Conservation (phyloP, 2,113 vertebrate species). For the Polypterus bichir region DNA sequence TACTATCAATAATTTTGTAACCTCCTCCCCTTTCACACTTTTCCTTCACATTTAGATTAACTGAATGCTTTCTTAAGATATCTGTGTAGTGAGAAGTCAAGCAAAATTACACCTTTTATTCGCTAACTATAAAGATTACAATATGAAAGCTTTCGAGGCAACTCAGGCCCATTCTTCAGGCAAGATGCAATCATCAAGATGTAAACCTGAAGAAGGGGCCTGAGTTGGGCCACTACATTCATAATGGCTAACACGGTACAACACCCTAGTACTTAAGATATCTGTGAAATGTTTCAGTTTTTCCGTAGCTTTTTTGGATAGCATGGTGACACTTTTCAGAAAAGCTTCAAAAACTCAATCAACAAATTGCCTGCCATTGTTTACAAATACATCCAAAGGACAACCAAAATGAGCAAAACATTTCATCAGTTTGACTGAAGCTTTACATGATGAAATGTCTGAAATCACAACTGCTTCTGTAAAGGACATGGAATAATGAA, state of each 20-base stretch:
- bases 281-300: conserved; percentile 11
- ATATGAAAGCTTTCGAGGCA: too few relatives aligned
- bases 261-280: too few relatives aligned
- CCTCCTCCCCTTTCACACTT: neutral
- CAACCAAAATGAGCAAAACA: conserved; percentile 2
- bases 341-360: neutral
- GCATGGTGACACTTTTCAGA: conserved; percentile 1
- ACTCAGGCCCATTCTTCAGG: too few relatives aligned
- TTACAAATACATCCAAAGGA: neutral
- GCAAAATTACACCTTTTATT: too few relatives aligned
- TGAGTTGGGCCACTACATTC: too few relatives aligned
- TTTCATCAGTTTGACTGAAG: neutral
- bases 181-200: too few relatives aligned
- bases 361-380: conserved; percentile 8
- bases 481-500: conserved; percentile 14
- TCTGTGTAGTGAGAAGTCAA: too few relatives aligned
- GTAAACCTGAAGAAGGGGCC: too few relatives aligned
- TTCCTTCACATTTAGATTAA: conserved; percentile 8
- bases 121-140: too few relatives aligned
- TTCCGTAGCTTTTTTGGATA: conserved; percentile 12
- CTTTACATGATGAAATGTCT: conserved; percentile 9
- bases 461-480: conserved; percentile 12
- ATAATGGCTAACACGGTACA: too few relatives aligned
- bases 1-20: neutral
- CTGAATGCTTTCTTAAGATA: conserved; percentile 15